Percentiles rank a stretch among this genome's conserved stretches.
Evolutionary conservation across 2,797 vertebrate species (phyloP).

Genomic region (Knipowitschia caucasica): DNA sequence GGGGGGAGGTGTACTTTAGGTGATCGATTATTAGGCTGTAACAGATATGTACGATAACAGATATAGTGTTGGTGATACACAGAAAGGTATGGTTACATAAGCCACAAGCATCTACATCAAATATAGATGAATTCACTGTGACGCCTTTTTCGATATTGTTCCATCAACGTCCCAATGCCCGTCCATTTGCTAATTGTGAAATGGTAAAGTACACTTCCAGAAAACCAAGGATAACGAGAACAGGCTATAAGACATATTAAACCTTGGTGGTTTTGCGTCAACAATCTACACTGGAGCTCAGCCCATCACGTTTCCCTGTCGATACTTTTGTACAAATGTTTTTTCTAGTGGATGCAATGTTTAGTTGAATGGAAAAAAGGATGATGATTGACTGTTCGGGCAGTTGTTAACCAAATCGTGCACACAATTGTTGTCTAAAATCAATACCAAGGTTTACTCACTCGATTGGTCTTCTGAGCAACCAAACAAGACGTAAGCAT

Average conservation of each 20-base stretch:
- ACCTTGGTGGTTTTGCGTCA: background rate
- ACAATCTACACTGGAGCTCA: slow-evolving; percentile 8
- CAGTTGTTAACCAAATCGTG: slow-evolving; percentile 24
- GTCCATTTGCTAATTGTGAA: slow-evolving; percentile 9
- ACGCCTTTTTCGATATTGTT: slow-evolving; percentile 4
- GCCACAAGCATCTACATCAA: background rate
- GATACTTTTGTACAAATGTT: slow-evolving; percentile 1
- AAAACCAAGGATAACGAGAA: slow-evolving; percentile 15
- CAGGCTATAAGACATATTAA: background rate
- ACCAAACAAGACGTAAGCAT: slow-evolving; percentile 33
- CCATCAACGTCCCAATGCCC: slow-evolving; percentile 8
- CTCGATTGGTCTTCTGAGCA: slow-evolving; percentile 22
- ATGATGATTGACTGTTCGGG: slow-evolving; percentile 16
- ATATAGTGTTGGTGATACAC: background rate
- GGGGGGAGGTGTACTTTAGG: too few relatives aligned
- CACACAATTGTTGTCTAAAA: slow-evolving; percentile 26
- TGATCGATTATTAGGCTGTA: too few relatives aligned
- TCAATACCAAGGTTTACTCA: slow-evolving; percentile 27
- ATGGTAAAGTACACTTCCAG: slow-evolving; percentile 31
- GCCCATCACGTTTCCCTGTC: background rate
- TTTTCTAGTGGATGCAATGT: background rate
- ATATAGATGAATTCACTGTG: background rate
- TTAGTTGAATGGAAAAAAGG: slow-evolving; percentile 7
- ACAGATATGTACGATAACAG: background rate
- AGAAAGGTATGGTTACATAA: background rate